Evolutionary conservation across 2,797 vertebrate species (phyloP), one percentile per base, ranked within the genome.

Genomic region (Microchirus variegatus): DNA sequence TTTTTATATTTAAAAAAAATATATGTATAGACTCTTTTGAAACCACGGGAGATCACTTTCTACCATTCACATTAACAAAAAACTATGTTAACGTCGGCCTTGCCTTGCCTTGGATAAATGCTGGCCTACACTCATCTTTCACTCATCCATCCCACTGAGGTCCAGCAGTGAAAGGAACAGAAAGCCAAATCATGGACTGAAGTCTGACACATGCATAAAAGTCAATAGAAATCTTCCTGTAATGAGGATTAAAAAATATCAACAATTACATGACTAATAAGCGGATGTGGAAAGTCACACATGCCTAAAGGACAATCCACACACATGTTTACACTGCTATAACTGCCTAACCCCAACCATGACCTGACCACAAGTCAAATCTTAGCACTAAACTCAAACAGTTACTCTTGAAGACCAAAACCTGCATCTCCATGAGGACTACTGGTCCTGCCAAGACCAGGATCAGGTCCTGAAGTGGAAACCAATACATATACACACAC

Each of bases 91-190:
- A 66, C 60, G 74, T 70, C 70, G 67, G 51, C 55, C 15, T 78
- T 77, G 84, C 86, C 90, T 91, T 90, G 91, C 89, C 87, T 91
- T 16, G 78, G 85, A 90, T 91, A 90, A 90, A 84, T 85, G 81
- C 82, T 85, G 85, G 75, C 78, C 81, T 73, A 81, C 74, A 85
- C 74, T 60, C 80, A 84, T 88, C 79, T 78, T 86, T 85, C 66
- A 86, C 67, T 85, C 78, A 88, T 91, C 64, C 60, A 57, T 81
- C 61, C 73, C 62, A 67, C 67, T 71, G 61, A 83, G 71, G 60
- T 76, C 55, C 40, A 40, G 45, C 70, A 38, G 63, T 80, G 67
- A 80, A 52, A 59, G 59, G 52, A 73, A 46, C 59, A 51, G 46
- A 55, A 50, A 59, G 47, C 46, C 67, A 51, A 75, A 78, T 73